Conservation (phyloP, 2,113 vertebrate genomes). For the Catharus bicknelli region DNA sequence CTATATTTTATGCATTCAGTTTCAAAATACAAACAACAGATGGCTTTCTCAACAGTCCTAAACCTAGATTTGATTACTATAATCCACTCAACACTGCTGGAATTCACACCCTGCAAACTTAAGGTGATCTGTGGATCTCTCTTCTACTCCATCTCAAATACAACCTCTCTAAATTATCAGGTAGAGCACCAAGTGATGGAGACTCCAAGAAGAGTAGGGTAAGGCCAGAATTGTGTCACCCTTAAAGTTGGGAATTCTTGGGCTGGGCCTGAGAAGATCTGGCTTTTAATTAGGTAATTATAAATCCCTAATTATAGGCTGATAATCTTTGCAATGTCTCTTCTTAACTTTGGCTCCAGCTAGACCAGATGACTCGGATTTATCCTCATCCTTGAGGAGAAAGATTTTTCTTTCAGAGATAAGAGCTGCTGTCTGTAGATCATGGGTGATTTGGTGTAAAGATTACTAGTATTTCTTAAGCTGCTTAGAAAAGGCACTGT, state of each 20-base stretch:
- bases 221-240: background rate
- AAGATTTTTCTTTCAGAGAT: slow-evolving; percentile 56
- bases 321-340: slow-evolving; percentile 77
- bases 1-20: slow-evolving; percentile 50
- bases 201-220: background rate
- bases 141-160: background rate
- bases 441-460: slow-evolving; percentile 12
- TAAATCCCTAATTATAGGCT: slow-evolving; percentile 80
- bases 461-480: slow-evolving; percentile 29
- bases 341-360: slow-evolving; percentile 69
- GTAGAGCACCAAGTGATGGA: background rate
- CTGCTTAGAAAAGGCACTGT: background rate
- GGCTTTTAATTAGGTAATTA: slow-evolving; percentile 84
- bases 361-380: slow-evolving; percentile 61
- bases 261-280: slow-evolving; percentile 73
- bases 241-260: background rate
- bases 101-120: slow-evolving; percentile 62
- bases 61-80: slow-evolving; percentile 77
- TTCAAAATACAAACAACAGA: slow-evolving; percentile 78
- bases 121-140: slow-evolving; percentile 1
- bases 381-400: slow-evolving; percentile 46
- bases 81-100: slow-evolving; percentile 77
- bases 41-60: slow-evolving; percentile 73
- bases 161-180: background rate
- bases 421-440: slow-evolving; percentile 32